Evolutionary conservation across 2,888 invertebrate genomes (phyloP).

Genomic region (Papilio demoleus): DNA sequence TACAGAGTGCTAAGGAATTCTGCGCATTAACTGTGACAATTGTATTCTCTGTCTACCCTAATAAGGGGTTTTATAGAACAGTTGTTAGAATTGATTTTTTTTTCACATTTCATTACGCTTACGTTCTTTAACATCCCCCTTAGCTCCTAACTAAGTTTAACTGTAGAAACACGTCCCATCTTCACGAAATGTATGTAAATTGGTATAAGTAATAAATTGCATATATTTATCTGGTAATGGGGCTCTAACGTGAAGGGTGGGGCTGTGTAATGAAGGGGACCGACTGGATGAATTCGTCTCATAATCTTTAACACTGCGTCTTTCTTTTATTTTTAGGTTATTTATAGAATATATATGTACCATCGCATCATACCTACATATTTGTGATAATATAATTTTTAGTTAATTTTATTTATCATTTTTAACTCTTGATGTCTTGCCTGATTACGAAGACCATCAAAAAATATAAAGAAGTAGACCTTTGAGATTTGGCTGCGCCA

Average conservation of each 20-base stretch:
- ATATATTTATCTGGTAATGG: conserved; percentile 79
- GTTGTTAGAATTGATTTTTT: too few relatives aligned
- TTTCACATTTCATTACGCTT: conserved; percentile 9
- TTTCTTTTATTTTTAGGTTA: conserved; percentile 21
- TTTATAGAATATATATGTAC: conserved; percentile 1
- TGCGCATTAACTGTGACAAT: background rate
- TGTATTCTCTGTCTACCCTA: background rate
- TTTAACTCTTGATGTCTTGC: too few relatives aligned
- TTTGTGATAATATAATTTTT: background rate
- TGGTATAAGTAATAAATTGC: conserved; percentile 82
- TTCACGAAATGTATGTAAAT: conserved; percentile 79
- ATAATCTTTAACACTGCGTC: conserved; percentile 45
- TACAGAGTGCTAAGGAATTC: background rate
- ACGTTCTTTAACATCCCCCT: conserved; percentile 51
- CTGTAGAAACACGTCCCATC: conserved; percentile 69
- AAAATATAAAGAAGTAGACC: too few relatives aligned
- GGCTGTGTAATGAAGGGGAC: conserved; percentile 49
- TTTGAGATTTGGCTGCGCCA: too few relatives aligned
- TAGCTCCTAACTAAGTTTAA: conserved; percentile 68
- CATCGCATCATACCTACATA: background rate
- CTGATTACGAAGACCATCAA: too few relatives aligned
- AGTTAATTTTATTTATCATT: too few relatives aligned
- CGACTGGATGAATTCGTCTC: conserved; percentile 50
- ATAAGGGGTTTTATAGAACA: background rate
- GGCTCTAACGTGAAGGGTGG: conserved; percentile 69